Base-by-base conservation (phyloP, 2,888 invertebrate species). In the Ichneumon xanthorius region DNA sequence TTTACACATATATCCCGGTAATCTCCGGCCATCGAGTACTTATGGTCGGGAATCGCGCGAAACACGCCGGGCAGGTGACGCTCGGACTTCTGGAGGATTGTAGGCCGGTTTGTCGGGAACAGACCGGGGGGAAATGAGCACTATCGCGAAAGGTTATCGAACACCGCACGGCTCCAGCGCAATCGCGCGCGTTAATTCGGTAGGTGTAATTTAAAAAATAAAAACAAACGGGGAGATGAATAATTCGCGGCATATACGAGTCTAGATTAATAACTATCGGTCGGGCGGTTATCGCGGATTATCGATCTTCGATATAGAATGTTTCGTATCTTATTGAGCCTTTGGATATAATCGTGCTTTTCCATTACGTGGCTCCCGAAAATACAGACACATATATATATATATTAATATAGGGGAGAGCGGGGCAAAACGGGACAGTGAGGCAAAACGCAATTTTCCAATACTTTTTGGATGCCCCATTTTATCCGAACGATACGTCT, bases 91-190 rank as follows among this genome's bases (percentile, higher is more conserved):
- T 73, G 79, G 70, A 58, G 79, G 63, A 58, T 26, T 72, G 14
- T 48, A n/a, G 4, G 65, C 45, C 45, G 58, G 70, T 5, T 73
- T 84, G 77, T 72, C 77, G 50, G 53, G 77, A 84, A 81, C 61
- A 55, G 33, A 68, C 5, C 14, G 33, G 14, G 65, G 63, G 53
- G 40, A 85, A 83, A 72, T 67, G 50, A 73, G 48, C 33, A 45
- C 67, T 84, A 87, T 87, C 85, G 78, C 83, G 22, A 79, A 70
- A 84, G 85, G 61, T 81, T 81, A 87, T 85, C 86, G 70, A 80
- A 85, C 45, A 48, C 11, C 55, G 77, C 77, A 61, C 71, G 61
- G 65, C 67, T 83, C 58, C 58, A n/a, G 71, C 48, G 26, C n/a
- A 75, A 53, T 55, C 67, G 48, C 61, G 68, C 48, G 50, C 65